phyloP scores from a whole-genome alignment of 2,888 invertebrate species.

The Drosophila koepferae region DNA sequence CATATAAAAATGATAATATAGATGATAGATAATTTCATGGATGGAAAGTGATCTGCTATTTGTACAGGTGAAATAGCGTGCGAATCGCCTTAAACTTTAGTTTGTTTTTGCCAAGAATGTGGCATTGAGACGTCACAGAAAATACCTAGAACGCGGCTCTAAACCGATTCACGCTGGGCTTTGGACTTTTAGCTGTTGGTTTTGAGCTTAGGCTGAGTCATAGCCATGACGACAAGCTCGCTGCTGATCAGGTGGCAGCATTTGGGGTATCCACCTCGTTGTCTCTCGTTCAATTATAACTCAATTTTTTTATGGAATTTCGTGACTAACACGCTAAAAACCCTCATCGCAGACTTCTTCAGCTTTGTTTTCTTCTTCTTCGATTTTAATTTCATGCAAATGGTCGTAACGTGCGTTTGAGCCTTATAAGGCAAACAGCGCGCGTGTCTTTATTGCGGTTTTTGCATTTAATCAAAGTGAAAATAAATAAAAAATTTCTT shows the following conservation, averaged over 20 bases:
- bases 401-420: constrained; percentile 46
- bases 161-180: constrained; percentile 15
- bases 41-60: constrained; percentile 17
- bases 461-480: constrained; percentile 77
- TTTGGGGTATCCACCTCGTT: constrained; percentile 29
- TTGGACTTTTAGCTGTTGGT: neutral
- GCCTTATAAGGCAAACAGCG: constrained; percentile 61
- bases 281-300: constrained; percentile 43
- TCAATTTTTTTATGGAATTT: constrained; percentile 53
- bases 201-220: constrained; percentile 53
- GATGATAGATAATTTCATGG: constrained; percentile 1
- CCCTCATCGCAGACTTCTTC: constrained; percentile 37
- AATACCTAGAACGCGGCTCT: constrained; percentile 47
- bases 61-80: constrained; percentile 21
- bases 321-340: constrained; percentile 70
- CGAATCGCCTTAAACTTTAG: neutral
- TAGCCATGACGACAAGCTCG: constrained; percentile 27
- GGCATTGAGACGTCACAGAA: constrained; percentile 63
- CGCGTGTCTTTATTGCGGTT: constrained; percentile 71
- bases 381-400: constrained; percentile 70
- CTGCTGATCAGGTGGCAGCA: constrained; percentile 21
- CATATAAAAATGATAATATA: neutral
- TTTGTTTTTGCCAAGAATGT: neutral
- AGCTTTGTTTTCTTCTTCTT: constrained; percentile 11
- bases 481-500: constrained; percentile 62